A percentile compares a stretch with the other conserved stretches of the same genome.
These are phyloP conservation scores for Caerostris extrusa DNA, from an alignment of 1,140 invertebrate genomes.

Conservation along the genomic window DNA sequence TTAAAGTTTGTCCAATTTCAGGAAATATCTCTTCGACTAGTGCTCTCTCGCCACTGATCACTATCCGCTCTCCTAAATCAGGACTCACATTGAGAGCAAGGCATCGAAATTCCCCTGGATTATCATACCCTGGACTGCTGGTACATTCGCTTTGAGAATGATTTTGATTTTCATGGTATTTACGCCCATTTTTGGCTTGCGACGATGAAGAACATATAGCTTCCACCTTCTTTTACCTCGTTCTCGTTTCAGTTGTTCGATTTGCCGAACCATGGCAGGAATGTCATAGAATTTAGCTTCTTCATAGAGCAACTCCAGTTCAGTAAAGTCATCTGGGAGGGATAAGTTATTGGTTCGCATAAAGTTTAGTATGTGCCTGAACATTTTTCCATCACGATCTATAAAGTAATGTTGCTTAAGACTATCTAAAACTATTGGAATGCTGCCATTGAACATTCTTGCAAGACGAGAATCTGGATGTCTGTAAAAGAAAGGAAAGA, in stretches of 20 bases:
- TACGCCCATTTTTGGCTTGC: slow-evolving; percentile 65
- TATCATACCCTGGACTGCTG: slow-evolving; percentile 59
- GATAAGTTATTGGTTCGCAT: slow-evolving; percentile 93
- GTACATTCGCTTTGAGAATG: slow-evolving; percentile 66
- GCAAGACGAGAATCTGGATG: slow-evolving; percentile 95
- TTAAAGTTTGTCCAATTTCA: slow-evolving; percentile 91
- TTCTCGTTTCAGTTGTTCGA: slow-evolving; percentile 90
- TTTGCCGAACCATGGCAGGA: slow-evolving; percentile 84
- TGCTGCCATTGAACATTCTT: slow-evolving; percentile 96
- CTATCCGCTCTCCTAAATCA: slow-evolving; percentile 87
- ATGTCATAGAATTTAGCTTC: slow-evolving; percentile 97
- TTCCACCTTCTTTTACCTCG: slow-evolving; percentile 79
- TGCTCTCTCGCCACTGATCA: slow-evolving; percentile 82
- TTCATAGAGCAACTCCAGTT: slow-evolving; percentile 94
- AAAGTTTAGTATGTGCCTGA: slow-evolving; percentile 97
- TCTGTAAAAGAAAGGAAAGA: slow-evolving; percentile 83
- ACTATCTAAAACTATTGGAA: slow-evolving; percentile 97
- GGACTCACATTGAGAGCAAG: slow-evolving; percentile 93
- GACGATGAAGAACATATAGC: slow-evolving; percentile 46
- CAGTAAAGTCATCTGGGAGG: slow-evolving; percentile 92
- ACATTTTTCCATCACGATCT: slow-evolving; percentile 97
- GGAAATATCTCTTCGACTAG: slow-evolving; percentile 88
- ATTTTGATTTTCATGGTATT: slow-evolving; percentile 68
- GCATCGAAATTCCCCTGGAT: slow-evolving; percentile 87
- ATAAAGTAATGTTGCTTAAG: slow-evolving; percentile 99